Percentiles rank a stretch among this genome's conserved stretches.
These are phyloP conservation scores for Callipepla californica DNA, from an alignment of 2,113 vertebrate species.

Conservation along the genomic window DNA sequence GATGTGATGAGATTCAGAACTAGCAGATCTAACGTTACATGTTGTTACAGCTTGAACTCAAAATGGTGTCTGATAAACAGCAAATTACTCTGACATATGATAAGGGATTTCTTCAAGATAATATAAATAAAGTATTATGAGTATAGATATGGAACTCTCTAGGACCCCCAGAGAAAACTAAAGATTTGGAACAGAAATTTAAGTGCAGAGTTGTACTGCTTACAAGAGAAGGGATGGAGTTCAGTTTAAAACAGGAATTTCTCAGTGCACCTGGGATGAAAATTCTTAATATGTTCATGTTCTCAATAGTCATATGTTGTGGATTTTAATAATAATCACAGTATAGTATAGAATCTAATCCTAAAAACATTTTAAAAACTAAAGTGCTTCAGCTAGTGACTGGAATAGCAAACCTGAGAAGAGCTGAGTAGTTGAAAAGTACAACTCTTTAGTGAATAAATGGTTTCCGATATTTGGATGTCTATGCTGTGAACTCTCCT, in stretches of 20 bases:
- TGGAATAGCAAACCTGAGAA: background rate
- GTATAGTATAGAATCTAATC: background rate
- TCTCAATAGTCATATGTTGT: background rate
- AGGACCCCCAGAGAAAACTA: background rate
- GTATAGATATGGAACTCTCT: background rate
- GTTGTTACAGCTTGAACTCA: background rate
- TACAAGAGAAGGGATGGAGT: background rate
- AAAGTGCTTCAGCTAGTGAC: background rate
- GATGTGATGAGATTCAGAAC: background rate
- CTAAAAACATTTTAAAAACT: background rate
- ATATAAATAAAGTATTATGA: background rate
- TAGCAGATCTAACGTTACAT: background rate
- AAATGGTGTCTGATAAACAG: background rate
- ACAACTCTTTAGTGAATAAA: background rate
- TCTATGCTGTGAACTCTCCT: background rate
- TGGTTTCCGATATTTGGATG: background rate
- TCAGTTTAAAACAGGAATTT: background rate
- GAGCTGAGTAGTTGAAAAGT: background rate
- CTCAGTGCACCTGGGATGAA: background rate
- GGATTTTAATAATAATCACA: background rate
- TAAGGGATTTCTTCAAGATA: background rate
- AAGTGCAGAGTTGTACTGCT: background rate
- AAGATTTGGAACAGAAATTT: background rate
- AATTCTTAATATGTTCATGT: background rate
- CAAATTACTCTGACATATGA: background rate